Evolutionary conservation across 2,888 invertebrate genomes (phyloP), one percentile per base, ranked within the genome.

Genomic region (Lissonota sp.): DNA sequence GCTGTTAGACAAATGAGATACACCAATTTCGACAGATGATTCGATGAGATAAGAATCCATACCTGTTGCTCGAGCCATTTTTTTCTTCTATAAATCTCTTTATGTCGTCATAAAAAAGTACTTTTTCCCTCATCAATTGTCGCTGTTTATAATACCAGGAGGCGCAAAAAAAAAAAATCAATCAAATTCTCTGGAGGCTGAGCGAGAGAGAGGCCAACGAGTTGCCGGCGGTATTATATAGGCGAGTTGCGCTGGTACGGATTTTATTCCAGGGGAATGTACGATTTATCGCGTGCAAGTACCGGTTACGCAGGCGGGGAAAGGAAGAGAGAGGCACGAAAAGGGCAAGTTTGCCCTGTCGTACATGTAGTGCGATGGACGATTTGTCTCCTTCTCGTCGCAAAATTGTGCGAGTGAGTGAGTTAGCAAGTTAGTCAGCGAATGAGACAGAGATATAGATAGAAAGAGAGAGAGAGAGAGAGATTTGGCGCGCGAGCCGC

Each of bases 251-350:
- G 66, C 58, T 74, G 70, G 63, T 79, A 71, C 44, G 71, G 53
- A 69, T 79, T 81, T 79, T 79, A 82, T 79, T 75, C 63, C 67
- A 71, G 64, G 44, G 71, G 71, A 79, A 74, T 75, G 67, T 75
- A 71, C 74, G 74, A 67, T 60, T 67, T 49, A 74, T 72, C 57
- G 53, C 63, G 62, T 44, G 62, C 81, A 53, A 83, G 84, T 70
- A 83, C 71, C 63, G 64, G 72, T 79, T 51, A 82, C 58, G 49
- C 16, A 37, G 4, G 7, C 51, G 51, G 51, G 51, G 60, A 62
- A 37, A 42, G 7, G 7, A 12, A 10, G 37, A 6, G 55, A 53
- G 14, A n/a, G 46, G 62, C n/a, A 8, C 37, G 58, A 69, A 53
- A 46, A 71, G 62, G 49, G 60, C 69, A 42, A 26, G 26, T 71